Conservation (phyloP, 1,140 invertebrate species). For the Heliconius hewitsoni region DNA sequence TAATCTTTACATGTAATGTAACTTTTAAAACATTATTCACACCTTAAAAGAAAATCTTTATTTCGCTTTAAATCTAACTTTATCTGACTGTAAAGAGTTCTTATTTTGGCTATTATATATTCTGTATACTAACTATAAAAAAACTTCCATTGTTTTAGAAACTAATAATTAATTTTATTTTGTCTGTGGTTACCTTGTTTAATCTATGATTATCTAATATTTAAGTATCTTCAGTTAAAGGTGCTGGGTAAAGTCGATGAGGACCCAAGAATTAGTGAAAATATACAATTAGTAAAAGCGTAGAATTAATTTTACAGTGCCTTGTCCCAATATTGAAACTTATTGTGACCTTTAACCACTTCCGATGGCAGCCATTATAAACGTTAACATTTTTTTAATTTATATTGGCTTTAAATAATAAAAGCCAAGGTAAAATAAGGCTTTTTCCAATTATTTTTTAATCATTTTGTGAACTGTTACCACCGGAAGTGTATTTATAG, state of each 20-base stretch:
- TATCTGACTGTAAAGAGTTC: neutral
- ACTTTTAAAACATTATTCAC: neutral
- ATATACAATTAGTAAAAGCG: slow-evolving; percentile 36
- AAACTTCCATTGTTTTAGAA: neutral
- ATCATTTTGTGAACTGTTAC: neutral
- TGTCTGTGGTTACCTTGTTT: slow-evolving; percentile 17
- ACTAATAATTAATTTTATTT: neutral
- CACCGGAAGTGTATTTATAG: neutral
- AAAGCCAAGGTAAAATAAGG: slow-evolving; percentile 1
- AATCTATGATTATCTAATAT: neutral
- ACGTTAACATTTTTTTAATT: neutral
- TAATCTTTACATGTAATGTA: neutral
- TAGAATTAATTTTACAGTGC: slow-evolving; percentile 42
- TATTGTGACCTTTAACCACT: neutral
- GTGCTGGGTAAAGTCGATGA: slow-evolving; percentile 27
- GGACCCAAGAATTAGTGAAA: slow-evolving; percentile 32
- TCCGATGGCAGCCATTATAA: neutral
- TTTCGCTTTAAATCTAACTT: neutral
- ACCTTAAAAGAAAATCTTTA: too few relatives aligned
- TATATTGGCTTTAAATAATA: slow-evolving; percentile 4
- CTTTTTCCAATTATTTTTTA: neutral
- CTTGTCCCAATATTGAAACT: slow-evolving; percentile 35
- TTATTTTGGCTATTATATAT: neutral
- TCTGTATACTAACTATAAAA: neutral
- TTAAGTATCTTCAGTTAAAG: slow-evolving; percentile 30